Evolutionary conservation across 2,113 vertebrate species (phyloP).

Genomic region (Ellobius talpinus): DNA sequence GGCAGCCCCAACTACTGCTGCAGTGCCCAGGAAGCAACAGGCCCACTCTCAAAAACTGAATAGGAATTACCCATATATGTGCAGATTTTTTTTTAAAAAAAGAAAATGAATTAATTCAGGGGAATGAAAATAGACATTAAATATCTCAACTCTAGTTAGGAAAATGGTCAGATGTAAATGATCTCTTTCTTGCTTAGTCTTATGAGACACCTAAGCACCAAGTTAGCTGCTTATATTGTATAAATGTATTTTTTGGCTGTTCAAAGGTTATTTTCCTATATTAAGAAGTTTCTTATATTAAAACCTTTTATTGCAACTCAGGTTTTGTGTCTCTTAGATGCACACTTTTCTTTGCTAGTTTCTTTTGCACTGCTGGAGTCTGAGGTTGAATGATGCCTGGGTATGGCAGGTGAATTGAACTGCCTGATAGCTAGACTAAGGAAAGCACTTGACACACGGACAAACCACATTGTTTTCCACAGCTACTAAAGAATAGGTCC

Average conservation of each 20-base stretch:
- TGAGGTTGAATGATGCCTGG: slow-evolving; percentile 38
- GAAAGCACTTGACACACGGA: slow-evolving; percentile 48
- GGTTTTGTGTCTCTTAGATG: slow-evolving; percentile 76
- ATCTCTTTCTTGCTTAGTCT: background rate
- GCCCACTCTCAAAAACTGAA: slow-evolving; percentile 57
- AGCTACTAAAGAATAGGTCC: slow-evolving; percentile 25
- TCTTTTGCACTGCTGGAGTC: slow-evolving; percentile 70
- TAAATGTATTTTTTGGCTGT: slow-evolving; percentile 81
- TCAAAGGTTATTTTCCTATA: slow-evolving; percentile 68
- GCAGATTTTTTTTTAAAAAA: slow-evolving; percentile 14
- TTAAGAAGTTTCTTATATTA: slow-evolving; percentile 70
- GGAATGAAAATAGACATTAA: slow-evolving; percentile 70
- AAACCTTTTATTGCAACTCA: slow-evolving; percentile 75
- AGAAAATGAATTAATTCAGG: slow-evolving; percentile 71
- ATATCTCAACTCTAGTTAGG: slow-evolving; percentile 62
- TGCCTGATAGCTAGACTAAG: background rate
- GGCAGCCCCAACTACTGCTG: slow-evolving; percentile 50
- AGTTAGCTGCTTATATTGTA: slow-evolving; percentile 66
- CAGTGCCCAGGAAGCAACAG: slow-evolving; percentile 16
- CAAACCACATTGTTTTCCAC: slow-evolving; percentile 57
- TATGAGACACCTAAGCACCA: slow-evolving; percentile 55
- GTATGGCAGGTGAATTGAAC: background rate
- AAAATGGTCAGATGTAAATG: slow-evolving; percentile 67
- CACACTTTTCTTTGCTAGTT: slow-evolving; percentile 65
- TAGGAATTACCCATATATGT: slow-evolving; percentile 51